Conservation (phyloP, 2,113 vertebrate genomes). For the Malurus elegans region DNA sequence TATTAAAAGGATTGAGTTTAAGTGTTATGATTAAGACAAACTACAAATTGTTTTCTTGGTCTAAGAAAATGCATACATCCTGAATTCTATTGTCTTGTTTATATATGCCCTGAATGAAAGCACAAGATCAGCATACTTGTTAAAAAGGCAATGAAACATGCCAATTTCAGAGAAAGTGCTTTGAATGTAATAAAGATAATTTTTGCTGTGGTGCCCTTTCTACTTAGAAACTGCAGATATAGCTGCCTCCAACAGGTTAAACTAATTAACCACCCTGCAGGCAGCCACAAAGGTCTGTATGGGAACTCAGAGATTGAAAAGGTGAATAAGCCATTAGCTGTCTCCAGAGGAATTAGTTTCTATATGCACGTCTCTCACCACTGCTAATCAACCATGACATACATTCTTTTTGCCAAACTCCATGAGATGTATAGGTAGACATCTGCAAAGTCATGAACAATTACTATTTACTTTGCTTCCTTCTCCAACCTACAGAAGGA, state of each 20-base stretch:
- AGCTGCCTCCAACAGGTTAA: background rate
- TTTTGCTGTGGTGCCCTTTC: background rate
- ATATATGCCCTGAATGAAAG: background rate
- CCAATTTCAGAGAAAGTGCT: background rate
- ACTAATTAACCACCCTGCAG: background rate
- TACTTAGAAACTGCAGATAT: background rate
- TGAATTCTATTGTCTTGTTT: background rate
- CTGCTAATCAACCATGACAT: background rate
- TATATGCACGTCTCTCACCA: background rate
- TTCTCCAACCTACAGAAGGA: background rate
- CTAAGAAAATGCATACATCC: background rate
- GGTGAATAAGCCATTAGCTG: background rate
- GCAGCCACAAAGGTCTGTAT: background rate
- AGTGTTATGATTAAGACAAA: background rate
- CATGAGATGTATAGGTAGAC: background rate
- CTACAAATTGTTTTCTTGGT: background rate
- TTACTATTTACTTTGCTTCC: background rate
- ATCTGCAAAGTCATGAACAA: background rate
- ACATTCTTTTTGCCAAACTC: background rate
- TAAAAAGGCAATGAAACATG: background rate
- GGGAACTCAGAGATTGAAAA: background rate
- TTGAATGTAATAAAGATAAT: background rate
- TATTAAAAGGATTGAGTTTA: background rate
- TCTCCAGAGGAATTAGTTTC: background rate
- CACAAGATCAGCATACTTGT: background rate